Evolutionary conservation across 2,888 invertebrate genomes (phyloP).

Genomic region (Acanthoscelides obtectus): DNA sequence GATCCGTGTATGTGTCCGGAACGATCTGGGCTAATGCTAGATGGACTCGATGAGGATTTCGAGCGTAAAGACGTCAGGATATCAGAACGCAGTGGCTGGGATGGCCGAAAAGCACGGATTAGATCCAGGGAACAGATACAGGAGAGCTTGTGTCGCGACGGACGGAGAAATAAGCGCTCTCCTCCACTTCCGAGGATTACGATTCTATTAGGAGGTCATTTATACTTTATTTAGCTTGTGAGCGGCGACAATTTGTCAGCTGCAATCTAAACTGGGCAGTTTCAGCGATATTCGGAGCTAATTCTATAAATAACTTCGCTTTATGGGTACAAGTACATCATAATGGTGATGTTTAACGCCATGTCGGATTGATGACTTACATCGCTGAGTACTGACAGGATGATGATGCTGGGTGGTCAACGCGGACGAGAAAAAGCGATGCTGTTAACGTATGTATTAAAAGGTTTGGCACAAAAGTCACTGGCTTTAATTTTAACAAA

Average conservation of each 20-base stretch:
- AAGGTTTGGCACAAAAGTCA: too few relatives aligned
- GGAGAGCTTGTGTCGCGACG: not conserved
- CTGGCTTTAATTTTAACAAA: too few relatives aligned
- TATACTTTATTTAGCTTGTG: not conserved
- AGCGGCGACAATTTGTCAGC: not conserved
- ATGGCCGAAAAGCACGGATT: not conserved
- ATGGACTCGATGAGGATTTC: not conserved
- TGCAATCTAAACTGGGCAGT: not conserved
- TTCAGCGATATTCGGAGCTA: not conserved
- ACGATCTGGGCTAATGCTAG: not conserved
- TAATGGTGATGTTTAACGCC: too few relatives aligned
- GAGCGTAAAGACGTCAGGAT: not conserved
- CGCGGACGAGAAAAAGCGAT: too few relatives aligned
- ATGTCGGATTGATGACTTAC: too few relatives aligned
- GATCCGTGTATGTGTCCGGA: not conserved
- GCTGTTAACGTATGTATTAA: too few relatives aligned
- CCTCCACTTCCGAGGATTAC: not conserved
- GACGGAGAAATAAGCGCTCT: not conserved
- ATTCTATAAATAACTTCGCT: not conserved
- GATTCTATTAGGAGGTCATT: not conserved
- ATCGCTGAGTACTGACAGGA: too few relatives aligned
- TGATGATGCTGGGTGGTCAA: too few relatives aligned
- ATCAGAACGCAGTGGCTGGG: not conserved
- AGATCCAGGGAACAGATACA: not conserved
- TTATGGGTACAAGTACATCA: not conserved